Evolutionary conservation across 1,140 invertebrate genomes (phyloP).

Genomic region (Phocides pigmalion): DNA sequence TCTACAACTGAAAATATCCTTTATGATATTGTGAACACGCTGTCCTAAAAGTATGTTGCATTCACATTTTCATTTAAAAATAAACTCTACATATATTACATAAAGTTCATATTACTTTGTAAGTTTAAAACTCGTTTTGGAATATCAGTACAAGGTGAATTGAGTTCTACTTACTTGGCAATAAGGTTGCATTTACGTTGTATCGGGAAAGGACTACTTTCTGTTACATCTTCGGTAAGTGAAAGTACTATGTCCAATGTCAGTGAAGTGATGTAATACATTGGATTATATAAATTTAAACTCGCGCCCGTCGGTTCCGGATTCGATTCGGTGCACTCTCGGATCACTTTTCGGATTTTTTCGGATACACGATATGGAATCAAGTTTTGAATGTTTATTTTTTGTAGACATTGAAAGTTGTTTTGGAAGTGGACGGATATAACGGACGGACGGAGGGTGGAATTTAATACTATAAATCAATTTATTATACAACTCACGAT

Average conservation of each 20-base stretch:
- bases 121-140: neutral
- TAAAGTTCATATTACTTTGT: neutral
- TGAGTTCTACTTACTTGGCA: neutral
- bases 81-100: neutral
- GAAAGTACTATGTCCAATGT: slow-evolving; percentile 27
- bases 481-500: no score
- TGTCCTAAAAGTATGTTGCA: neutral
- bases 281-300: slow-evolving; percentile 15
- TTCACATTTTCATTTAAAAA: neutral
- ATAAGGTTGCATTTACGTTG: neutral
- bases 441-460: no score
- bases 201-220: neutral
- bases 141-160: neutral
- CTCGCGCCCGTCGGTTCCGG: slow-evolving; percentile 3
- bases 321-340: slow-evolving; percentile 8
- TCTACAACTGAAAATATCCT: no score
- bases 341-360: no score
- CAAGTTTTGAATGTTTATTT: neutral
- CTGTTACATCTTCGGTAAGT: slow-evolving; percentile 20
- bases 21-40: no score
- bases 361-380: neutral
- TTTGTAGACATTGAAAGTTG: neutral
- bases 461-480: no score
- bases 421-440: no score
- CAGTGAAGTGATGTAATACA: slow-evolving; percentile 6